These are phyloP conservation scores for Capromys pilorides DNA, from an alignment of 2,797 vertebrate species.

Conservation along the genomic window DNA sequence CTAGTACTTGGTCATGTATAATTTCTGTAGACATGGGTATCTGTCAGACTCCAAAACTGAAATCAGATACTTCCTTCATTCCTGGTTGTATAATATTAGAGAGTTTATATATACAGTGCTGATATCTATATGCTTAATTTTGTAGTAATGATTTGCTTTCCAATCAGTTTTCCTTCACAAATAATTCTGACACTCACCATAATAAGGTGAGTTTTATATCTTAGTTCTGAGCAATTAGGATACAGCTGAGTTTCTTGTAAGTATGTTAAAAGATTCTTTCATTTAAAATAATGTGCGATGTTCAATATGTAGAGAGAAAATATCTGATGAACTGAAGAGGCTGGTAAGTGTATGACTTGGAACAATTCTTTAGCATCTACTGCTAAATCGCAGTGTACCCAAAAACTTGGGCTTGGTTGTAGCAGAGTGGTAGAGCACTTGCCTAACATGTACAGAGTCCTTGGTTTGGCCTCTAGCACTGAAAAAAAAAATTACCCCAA, in stretches of 20 bases:
- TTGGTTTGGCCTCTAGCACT: background rate
- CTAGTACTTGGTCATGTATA: background rate
- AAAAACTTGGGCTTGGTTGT: background rate
- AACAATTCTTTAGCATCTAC: background rate
- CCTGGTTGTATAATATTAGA: background rate
- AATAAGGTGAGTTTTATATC: background rate
- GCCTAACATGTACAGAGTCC: background rate
- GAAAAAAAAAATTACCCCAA: background rate
- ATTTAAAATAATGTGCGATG: background rate
- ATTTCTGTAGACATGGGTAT: background rate
- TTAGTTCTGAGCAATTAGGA: background rate
- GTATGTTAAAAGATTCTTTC: background rate
- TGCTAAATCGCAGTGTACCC: background rate
- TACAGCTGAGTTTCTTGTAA: background rate
- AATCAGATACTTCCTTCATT: background rate
- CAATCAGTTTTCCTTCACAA: background rate
- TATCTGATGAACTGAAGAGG: background rate
- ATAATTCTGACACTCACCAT: background rate
- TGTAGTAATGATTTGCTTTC: background rate
- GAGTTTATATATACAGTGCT: background rate
- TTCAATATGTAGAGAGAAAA: background rate
- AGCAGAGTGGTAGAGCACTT: background rate
- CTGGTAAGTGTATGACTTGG: background rate
- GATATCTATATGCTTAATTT: background rate
- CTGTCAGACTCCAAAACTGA: background rate